phyloP scores from a whole-genome alignment of 2,113 vertebrate genomes.

The Cercocebus atys region DNA sequence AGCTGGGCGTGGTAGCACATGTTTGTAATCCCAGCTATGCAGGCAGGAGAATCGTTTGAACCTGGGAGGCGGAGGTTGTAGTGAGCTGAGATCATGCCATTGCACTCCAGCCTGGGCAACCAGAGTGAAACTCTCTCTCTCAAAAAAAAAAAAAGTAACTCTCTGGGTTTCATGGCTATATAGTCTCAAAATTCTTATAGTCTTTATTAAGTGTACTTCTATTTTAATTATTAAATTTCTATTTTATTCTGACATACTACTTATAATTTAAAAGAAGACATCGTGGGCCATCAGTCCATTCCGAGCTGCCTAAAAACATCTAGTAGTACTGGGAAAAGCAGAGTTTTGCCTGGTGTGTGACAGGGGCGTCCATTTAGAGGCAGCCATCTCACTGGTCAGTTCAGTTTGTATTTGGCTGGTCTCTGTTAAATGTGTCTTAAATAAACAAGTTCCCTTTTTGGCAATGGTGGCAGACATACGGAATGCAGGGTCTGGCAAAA shows the following conservation, averaged over 20 bases:
- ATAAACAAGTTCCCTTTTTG: slow-evolving; percentile 61
- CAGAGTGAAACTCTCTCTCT: too few species aligned
- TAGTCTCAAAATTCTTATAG: not conserved
- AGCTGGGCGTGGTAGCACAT: too few species aligned
- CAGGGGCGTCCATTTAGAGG: not conserved
- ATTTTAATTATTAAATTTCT: slow-evolving; percentile 7
- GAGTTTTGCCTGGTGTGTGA: not conserved
- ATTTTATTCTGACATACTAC: not conserved
- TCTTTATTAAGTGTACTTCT: slow-evolving; percentile 25
- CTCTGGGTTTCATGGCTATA: not conserved
- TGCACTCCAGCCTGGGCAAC: too few species aligned
- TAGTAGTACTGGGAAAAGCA: not conserved
- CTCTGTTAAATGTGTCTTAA: slow-evolving; percentile 53
- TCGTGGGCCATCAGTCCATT: not conserved
- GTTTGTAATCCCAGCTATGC: too few species aligned
- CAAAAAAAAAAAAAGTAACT: not conserved
- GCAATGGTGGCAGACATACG: slow-evolving; percentile 26
- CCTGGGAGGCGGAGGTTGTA: too few species aligned
- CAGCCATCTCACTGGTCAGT: not conserved
- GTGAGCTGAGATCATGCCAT: too few species aligned
- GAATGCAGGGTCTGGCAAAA: slow-evolving; percentile 36
- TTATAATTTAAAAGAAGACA: not conserved
- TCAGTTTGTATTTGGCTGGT: not conserved
- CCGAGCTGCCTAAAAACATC: not conserved
- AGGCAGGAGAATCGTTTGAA: too few species aligned